Evolutionary conservation across 2,888 invertebrate genomes (phyloP).

Genomic region (Petrolisthes manimaculis): DNA sequence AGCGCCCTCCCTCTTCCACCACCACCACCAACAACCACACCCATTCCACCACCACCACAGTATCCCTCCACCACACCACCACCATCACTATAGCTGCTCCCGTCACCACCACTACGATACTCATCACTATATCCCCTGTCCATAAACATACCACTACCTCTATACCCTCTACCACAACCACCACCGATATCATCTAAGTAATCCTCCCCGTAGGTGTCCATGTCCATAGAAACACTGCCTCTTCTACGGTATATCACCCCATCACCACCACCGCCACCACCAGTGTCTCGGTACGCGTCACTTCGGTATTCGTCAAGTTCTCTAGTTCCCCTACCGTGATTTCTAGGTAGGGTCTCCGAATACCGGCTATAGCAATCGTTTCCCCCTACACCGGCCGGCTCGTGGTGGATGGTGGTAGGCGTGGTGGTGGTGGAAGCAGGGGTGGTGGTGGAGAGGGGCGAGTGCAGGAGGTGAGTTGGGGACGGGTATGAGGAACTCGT

Average conservation of each 20-base stretch:
- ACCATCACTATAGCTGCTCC: neutral
- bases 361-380: neutral
- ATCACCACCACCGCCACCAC: neutral
- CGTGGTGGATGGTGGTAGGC: neutral
- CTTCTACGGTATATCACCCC: neutral
- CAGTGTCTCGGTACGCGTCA: neutral
- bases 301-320: slow-evolving; percentile 20
- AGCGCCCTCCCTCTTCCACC: neutral
- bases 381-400: neutral
- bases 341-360: slow-evolving; percentile 50
- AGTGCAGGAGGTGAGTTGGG: slow-evolving; percentile 9
- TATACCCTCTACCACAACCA: neutral
- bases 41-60: neutral
- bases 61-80: slow-evolving; percentile 15
- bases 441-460: neutral
- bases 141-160: neutral
- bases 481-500: neutral
- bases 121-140: neutral
- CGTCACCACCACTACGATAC: slow-evolving; percentile 8
- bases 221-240: neutral
- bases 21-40: neutral
- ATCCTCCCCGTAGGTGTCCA: neutral
- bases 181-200: neutral
- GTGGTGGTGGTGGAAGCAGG: neutral
- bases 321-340: slow-evolving; percentile 36